A percentile compares a stretch with the other conserved stretches of the same genome.
These are phyloP conservation scores for Malurus splendens DNA, from an alignment of 2,797 vertebrate genomes.

Conservation along the genomic window DNA sequence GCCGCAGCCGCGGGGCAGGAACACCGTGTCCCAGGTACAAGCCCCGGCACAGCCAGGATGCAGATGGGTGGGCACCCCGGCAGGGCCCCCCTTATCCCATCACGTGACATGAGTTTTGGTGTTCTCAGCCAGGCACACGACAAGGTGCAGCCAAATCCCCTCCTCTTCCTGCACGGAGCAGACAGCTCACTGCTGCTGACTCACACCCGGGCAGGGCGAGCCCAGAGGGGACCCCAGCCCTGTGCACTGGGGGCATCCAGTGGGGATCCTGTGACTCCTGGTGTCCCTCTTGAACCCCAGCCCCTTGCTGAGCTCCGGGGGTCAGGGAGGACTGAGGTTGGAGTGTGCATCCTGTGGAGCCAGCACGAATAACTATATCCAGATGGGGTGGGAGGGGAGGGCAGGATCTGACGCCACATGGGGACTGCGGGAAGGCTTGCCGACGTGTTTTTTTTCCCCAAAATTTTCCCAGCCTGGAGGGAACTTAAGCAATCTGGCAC, in stretches of 20 bases:
- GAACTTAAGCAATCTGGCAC: not conserved
- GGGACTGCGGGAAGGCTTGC: not conserved
- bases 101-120: fast-evolving
- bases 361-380: not conserved
- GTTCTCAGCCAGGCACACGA: not conserved
- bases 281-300: not conserved
- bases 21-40: not conserved
- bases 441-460: fast-evolving
- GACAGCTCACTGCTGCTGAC: not conserved
- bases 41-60: not conserved
- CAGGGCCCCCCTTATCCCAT: not conserved
- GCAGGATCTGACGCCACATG: not conserved
- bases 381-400: not conserved
- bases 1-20: not conserved
- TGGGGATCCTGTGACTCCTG: fast-evolving
- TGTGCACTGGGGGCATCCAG: fast-evolving
- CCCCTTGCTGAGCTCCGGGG: fast-evolving
- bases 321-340: not conserved
- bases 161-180: not conserved
- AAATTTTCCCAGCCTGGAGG: not conserved
- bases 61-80: not conserved
- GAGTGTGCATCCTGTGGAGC: fast-evolving
- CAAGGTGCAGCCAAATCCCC: not conserved
- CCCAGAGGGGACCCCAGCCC: not conserved
- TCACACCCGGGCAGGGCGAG: fast-evolving